Evolutionary conservation across 2,797 vertebrate species (phyloP).

Genomic region (Tragelaphus eurycerus): DNA sequence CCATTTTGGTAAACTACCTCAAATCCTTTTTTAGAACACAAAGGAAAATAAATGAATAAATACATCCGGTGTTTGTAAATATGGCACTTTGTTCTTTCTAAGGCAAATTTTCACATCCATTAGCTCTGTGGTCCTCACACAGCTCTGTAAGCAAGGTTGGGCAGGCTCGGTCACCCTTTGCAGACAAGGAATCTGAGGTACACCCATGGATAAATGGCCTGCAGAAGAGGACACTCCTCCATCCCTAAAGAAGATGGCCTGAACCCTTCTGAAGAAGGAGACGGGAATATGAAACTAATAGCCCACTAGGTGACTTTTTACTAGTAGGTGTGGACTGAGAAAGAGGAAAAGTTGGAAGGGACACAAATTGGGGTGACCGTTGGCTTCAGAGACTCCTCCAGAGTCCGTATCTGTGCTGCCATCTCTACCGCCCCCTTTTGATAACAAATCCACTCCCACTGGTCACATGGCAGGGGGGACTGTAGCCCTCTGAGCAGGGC

Average conservation of each 20-base stretch:
- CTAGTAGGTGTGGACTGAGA: not conserved
- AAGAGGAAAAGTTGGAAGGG: not conserved
- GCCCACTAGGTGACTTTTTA: not conserved
- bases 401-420: not conserved
- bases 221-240: not conserved
- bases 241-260: not conserved
- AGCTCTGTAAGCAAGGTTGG: not conserved
- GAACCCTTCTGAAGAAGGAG: not conserved
- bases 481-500: not conserved
- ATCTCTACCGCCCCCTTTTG: not conserved
- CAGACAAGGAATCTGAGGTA: not conserved
- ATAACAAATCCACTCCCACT: not conserved
- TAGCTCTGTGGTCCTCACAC: not conserved
- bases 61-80: slow-evolving; percentile 54
- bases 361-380: not conserved
- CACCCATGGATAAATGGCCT: not conserved
- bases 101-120: not conserved
- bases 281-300: not conserved
- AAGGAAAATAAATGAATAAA: slow-evolving; percentile 56
- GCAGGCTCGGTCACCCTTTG: not conserved
- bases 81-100: slow-evolving; percentile 22
- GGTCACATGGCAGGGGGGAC: not conserved
- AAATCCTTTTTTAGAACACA: slow-evolving; percentile 45
- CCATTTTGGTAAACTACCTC: slow-evolving; percentile 41
- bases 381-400: not conserved